Base-by-base conservation (phyloP, 2,888 invertebrate species). In the Drosophila ochracea region DNA sequence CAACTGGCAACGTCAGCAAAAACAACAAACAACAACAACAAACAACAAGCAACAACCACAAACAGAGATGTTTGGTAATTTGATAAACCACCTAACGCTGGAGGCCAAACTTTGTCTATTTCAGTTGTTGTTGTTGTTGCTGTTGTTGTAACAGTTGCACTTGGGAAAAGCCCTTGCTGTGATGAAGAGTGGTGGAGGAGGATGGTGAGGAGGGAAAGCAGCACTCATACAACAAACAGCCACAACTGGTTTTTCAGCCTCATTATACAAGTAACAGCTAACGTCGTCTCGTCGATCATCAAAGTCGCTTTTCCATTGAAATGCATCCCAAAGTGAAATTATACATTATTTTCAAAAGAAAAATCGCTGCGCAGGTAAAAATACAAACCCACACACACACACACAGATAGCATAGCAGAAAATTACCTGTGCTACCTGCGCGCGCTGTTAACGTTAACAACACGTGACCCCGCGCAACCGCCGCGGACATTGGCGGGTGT, bases 391-490 rank as follows among this genome's bases (percentile, higher is more conserved):
- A 71, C 57, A 65, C 16, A 39, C 31, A 61, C 30, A 21, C 33
- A 50, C 39, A 31, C 35, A 53, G 35, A 54, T 16, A 37, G n/a
- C 19, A 70, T 31, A 37, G 33, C 57, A 55, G 43, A 69, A 71
- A 79, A 81, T 79, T 76, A 86, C 72, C 76, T 72, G 59, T 58
- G 71, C 82, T 89, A 87, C 87, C 89, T 83, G 84, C 63, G 39
- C 53, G 25, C 52, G 76, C 63, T 83, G 73, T 67, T 84, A 84
- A 76, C 70, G 84, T 73, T 68, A 77, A 82, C 69, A 84, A 85
- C 89, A 89, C 87, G 84, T 85, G 85, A 89, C 89, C 85, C 75
- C 86, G 69, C 68, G 80, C 50, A 68, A 70, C 35, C 52, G 21
- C 33, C 52, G 65, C 60, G 62, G 31, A 43, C 57, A 21, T 53